These are phyloP conservation scores for Probosciger aterrimus DNA, from an alignment of 2,113 vertebrate genomes.

Conservation along the genomic window DNA sequence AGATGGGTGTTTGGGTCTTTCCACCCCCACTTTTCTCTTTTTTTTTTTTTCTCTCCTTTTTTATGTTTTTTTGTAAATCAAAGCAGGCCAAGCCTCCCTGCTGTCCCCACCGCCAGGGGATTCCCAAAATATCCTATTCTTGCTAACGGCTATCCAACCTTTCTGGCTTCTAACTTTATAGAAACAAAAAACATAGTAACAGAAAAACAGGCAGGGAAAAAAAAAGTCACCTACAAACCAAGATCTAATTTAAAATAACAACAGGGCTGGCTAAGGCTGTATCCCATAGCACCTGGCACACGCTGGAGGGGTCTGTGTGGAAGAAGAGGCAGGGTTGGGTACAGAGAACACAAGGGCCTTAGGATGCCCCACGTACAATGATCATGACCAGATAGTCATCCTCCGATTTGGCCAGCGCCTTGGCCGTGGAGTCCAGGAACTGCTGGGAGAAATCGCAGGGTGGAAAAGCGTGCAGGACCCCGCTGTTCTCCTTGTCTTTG, in stretches of 20 bases:
- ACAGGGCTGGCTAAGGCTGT: constrained; percentile 77
- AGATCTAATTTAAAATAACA: constrained; percentile 74
- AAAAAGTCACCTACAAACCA: constrained; percentile 69
- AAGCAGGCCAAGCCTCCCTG: constrained; percentile 60
- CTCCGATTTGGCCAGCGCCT: constrained; percentile 97
- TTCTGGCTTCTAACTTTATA: constrained; percentile 69
- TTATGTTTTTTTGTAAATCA: constrained; percentile 35
- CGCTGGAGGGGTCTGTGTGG: constrained; percentile 78
- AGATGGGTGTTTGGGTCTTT: background rate
- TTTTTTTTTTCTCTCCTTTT: background rate
- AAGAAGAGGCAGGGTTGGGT: constrained; percentile 74
- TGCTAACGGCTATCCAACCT: constrained; percentile 55
- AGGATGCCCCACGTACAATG: constrained; percentile 97
- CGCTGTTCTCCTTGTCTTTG: constrained; percentile 98
- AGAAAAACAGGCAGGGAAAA: constrained; percentile 6
- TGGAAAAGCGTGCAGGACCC: constrained; percentile 97
- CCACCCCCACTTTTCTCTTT: no score
- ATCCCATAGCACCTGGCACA: constrained; percentile 91
- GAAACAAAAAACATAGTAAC: constrained; percentile 68
- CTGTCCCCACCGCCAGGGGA: background rate
- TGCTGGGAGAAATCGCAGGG: constrained; percentile 99
- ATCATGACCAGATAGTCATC: constrained; percentile 99
- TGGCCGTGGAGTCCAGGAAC: constrained; percentile 98
- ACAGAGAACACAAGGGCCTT: constrained; percentile 75
- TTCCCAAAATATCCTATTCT: constrained; percentile 49